These are phyloP conservation scores for Nomada ferruginata DNA, from an alignment of 2,888 invertebrate species.

Conservation along the genomic window DNA sequence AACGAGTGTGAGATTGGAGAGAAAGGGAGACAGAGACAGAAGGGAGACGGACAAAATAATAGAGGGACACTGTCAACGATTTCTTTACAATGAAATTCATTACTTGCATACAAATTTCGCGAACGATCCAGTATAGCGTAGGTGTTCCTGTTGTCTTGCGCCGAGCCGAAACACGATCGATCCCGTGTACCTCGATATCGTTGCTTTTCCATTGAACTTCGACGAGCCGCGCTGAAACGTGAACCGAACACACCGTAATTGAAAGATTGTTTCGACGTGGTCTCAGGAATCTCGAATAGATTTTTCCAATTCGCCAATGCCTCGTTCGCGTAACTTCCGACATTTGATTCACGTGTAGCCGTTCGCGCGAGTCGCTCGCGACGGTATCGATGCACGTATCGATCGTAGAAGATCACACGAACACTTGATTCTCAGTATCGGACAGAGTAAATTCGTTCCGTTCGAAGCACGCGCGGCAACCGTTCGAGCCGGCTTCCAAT, in stretches of 20 bases:
- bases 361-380: neutral
- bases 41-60: neutral
- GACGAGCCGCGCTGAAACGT: neutral
- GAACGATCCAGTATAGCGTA: constrained; percentile 67
- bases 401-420: constrained; percentile 46
- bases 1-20: constrained; percentile 11
- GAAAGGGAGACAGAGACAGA: neutral
- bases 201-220: constrained; percentile 16
- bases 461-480: constrained; percentile 10
- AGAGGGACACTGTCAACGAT: constrained; percentile 44
- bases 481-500: constrained; percentile 64
- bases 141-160: constrained; percentile 69
- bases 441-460: constrained; percentile 1
- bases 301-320: constrained; percentile 17
- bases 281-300: constrained; percentile 16
- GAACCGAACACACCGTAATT: neutral
- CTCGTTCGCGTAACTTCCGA: constrained; percentile 11
- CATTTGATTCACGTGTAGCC: neutral
- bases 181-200: constrained; percentile 42
- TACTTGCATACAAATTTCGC: constrained; percentile 64
- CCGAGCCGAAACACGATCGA: constrained; percentile 38
- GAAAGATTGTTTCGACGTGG: constrained; percentile 45
- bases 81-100: constrained; percentile 69
- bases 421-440: constrained; percentile 32
- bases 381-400: constrained; percentile 35